phyloP scores from a whole-genome alignment of 2,888 invertebrate genomes.

The Caenorhabditis sp. region DNA sequence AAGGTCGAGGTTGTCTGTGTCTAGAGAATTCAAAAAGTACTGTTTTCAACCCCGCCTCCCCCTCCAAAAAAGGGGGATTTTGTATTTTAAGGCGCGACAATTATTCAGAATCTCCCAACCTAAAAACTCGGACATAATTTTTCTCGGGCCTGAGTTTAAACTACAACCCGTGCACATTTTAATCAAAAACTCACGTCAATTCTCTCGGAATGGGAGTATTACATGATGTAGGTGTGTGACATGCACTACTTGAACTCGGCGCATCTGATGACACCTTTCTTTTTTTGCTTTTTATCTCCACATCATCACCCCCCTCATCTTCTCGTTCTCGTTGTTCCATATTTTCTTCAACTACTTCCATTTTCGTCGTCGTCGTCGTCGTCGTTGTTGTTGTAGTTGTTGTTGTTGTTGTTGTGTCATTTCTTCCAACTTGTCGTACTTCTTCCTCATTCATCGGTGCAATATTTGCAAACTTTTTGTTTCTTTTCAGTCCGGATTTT shows the following conservation, averaged over 20 bases:
- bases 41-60: too few species aligned
- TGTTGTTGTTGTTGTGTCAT: not conserved
- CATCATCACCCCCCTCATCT: not conserved
- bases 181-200: not conserved
- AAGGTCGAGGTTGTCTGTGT: too few species aligned
- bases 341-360: conserved; percentile 11
- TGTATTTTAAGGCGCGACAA: too few species aligned
- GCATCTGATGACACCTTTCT: not conserved
- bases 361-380: conserved; percentile 17
- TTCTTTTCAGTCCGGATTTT: conserved; percentile 3
- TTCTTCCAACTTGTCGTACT: conserved; percentile 1
- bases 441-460: conserved; percentile 24
- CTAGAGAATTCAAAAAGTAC: too few species aligned
- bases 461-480: conserved; percentile 56
- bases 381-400: too few species aligned
- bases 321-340: not conserved
- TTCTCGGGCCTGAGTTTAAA: too few species aligned
- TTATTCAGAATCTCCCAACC: too few species aligned
- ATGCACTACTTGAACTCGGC: not conserved
- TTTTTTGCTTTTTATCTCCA: not conserved
- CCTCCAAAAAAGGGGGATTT: too few species aligned
- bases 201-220: not conserved
- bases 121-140: too few species aligned
- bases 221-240: not conserved
- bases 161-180: not conserved